phyloP scores from a whole-genome alignment of 2,797 vertebrate species.

The Enteromius mattozi region DNA sequence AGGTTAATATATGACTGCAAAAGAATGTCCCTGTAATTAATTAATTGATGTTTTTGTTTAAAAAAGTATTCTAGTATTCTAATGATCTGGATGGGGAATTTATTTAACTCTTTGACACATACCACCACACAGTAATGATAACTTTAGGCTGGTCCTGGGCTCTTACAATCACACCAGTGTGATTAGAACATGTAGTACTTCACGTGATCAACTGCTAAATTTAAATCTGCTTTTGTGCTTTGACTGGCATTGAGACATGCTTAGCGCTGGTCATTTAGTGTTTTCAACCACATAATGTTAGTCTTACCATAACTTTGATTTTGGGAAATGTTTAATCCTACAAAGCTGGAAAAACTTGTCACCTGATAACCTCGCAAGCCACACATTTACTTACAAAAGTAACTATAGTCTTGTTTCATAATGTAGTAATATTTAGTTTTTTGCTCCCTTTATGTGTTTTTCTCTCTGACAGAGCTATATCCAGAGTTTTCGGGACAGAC shows the following conservation, averaged over 20 bases:
- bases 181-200: neutral
- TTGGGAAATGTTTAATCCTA: neutral
- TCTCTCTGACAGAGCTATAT: slow-evolving; percentile 90
- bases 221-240: slow-evolving; percentile 26
- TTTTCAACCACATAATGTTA: neutral
- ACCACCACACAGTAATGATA: neutral
- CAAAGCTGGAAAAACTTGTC: neutral
- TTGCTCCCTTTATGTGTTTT: neutral
- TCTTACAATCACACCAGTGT: neutral
- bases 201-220: neutral
- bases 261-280: neutral
- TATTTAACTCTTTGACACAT: neutral
- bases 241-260: neutral
- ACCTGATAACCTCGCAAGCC: neutral
- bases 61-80: neutral
- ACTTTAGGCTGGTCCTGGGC: neutral
- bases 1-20: neutral
- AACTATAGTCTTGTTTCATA: neutral
- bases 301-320: too few species aligned
- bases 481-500: slow-evolving; percentile 96
- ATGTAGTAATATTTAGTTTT: neutral
- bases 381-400: neutral
- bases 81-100: neutral
- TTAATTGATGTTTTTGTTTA: neutral
- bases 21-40: neutral